Evolutionary conservation across 2,113 vertebrate genomes (phyloP).

Genomic region (Misgurnus mizolepis): DNA sequence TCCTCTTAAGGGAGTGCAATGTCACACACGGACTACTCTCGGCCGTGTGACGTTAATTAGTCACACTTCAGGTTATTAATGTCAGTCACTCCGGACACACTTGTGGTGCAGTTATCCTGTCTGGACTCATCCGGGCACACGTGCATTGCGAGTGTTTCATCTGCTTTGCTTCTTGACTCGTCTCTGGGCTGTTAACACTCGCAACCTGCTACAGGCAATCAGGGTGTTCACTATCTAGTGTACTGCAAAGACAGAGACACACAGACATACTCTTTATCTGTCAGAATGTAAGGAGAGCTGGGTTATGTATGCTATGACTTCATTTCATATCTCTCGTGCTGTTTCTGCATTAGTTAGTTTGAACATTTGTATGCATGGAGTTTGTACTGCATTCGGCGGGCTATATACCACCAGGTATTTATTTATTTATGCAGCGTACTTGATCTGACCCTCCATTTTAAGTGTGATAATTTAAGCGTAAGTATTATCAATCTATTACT

Average conservation of each 20-base stretch:
- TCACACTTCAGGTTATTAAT: constrained; percentile 35
- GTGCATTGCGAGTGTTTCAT: constrained; percentile 53
- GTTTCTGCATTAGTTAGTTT: not conserved
- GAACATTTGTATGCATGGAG: too few species aligned
- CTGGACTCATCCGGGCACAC: not conserved
- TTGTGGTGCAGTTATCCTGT: constrained; percentile 32
- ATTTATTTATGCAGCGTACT: too few species aligned
- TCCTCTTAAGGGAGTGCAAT: constrained; percentile 4
- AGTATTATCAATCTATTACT: too few species aligned
- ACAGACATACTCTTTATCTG: not conserved
- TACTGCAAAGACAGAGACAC: not conserved
- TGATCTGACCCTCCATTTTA: too few species aligned
- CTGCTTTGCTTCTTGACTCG: not conserved
- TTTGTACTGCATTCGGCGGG: not conserved
- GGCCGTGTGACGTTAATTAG: constrained; percentile 2
- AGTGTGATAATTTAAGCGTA: too few species aligned
- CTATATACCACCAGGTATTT: too few species aligned
- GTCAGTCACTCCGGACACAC: constrained; percentile 32
- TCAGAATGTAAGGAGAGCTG: not conserved
- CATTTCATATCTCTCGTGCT: not conserved
- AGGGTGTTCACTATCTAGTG: not conserved
- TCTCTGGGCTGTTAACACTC: not conserved
- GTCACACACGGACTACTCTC: constrained; percentile 23
- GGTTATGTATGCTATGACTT: not conserved
- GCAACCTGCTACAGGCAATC: not conserved